Base-by-base conservation (phyloP, 2,113 vertebrate species). In the Gallinago media region DNA sequence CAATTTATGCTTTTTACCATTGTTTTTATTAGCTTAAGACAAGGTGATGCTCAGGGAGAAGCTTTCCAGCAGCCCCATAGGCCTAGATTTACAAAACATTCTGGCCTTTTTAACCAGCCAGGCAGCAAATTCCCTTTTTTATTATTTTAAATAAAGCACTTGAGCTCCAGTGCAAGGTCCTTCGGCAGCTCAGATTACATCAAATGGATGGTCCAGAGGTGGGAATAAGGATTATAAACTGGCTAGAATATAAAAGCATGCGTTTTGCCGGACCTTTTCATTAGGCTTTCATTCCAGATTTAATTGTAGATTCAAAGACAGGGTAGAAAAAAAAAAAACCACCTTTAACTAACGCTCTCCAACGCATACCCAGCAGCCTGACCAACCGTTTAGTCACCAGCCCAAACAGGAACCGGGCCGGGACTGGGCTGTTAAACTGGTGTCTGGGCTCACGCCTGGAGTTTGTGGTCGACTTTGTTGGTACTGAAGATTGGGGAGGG, bases 91-190 rank as follows among this genome's bases (percentile, higher is more conserved):
- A 88, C 19, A 88, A 79, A 92, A 71, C 49, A 85, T 66, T 78
- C 50, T 72, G 23, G 31, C 8, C 27, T 47, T 17, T 59, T 52
- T 74, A 81, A 74, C 12, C 23, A 92, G 42, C 15, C 34, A 74
- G 67, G 34, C 26, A 81, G 47, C 18, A 78, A 59, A 74, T 17
- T 50, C 23, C 16, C 27, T 54, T 61, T 58, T 62, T 52, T 44
- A 63, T 52, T 91, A 82, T 63, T 85, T 93, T 84, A 85, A 88
- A 47, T 74, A 77, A 94, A 93, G 42, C 15, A 52, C 32, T 71
- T 71, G 32, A 84, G 44, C 59, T 85, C 19, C 9, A 32, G 26
- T 14, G 27, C 38, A 71, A 88, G 23, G 44, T 70, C 32, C 32
- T 82, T 67, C 44, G 67, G 65, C 49, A 80, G 18, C 31, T 90